Evolutionary conservation across 2,888 invertebrate species (phyloP).

Genomic region (Drosophila merina): DNA sequence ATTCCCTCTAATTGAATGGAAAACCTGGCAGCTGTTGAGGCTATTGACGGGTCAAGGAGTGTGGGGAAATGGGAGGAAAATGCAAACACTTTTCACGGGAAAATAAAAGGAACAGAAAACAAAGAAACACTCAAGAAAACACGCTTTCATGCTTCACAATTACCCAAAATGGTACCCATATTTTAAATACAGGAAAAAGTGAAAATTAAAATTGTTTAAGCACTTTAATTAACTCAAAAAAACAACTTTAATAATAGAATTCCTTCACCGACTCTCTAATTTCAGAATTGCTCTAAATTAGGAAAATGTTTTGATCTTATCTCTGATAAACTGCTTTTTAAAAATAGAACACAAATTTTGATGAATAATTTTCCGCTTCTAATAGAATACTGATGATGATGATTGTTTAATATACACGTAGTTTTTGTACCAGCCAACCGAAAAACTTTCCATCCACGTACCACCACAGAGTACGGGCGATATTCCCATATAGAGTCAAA

Average conservation of each 20-base stretch:
- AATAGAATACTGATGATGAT: slow-evolving; percentile 32
- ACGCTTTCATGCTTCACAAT: neutral
- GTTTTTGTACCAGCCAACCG: slow-evolving; percentile 27
- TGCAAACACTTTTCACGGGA: neutral
- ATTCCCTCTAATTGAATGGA: slow-evolving; percentile 73
- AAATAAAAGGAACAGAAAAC: slow-evolving; percentile 6
- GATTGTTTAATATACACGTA: slow-evolving; percentile 48
- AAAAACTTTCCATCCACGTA: slow-evolving; percentile 30
- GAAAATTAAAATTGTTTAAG: neutral
- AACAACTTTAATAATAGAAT: too few species aligned
- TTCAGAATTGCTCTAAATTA: slow-evolving; percentile 14
- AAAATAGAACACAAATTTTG: slow-evolving; percentile 22
- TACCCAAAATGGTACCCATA: too few species aligned
- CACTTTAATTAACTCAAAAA: too few species aligned
- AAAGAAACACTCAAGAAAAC: neutral
- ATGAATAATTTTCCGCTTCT: slow-evolving; percentile 37
- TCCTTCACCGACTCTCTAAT: neutral
- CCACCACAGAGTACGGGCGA: slow-evolving; percentile 3
- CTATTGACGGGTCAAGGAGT: slow-evolving; percentile 12
- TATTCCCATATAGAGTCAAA: neutral
- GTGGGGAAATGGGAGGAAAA: slow-evolving; percentile 7
- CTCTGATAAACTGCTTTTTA: slow-evolving; percentile 20
- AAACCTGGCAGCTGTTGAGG: slow-evolving; percentile 69
- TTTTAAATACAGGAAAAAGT: neutral
- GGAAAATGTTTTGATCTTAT: slow-evolving; percentile 42